These are phyloP conservation scores for Drosophila atripex DNA, from an alignment of 2,888 invertebrate genomes.

Conservation along the genomic window DNA sequence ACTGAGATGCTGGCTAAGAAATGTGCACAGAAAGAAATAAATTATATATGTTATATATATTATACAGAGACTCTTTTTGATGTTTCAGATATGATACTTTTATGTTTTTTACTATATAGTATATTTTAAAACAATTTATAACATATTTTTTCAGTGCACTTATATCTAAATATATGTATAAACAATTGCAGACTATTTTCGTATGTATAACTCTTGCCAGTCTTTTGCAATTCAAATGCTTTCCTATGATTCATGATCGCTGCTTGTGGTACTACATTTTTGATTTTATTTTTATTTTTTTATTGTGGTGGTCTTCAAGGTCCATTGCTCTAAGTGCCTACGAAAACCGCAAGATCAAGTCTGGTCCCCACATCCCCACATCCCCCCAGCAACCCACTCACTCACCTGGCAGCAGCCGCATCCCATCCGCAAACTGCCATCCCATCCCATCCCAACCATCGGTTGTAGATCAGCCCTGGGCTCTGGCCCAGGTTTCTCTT, in stretches of 20 bases:
- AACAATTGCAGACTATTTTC: conserved; percentile 39
- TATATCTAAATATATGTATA: conserved; percentile 15
- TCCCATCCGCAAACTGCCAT: conserved; percentile 19
- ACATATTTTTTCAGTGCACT: background rate
- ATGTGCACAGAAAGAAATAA: conserved; percentile 12
- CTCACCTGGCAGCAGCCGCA: conserved; percentile 21
- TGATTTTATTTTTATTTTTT: no score
- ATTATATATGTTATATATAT: no score
- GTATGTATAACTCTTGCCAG: conserved; percentile 18
- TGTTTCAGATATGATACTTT: no score
- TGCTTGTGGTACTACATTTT: conserved; percentile 21
- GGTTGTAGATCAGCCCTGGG: conserved; percentile 46
- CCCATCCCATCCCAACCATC: conserved; percentile 17
- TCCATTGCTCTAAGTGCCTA: conserved; percentile 48
- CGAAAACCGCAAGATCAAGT: conserved; percentile 41
- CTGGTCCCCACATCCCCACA: conserved; percentile 14
- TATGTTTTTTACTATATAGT: no score
- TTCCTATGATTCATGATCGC: conserved; percentile 44
- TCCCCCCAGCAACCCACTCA: conserved; percentile 21
- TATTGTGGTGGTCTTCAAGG: conserved; percentile 46
- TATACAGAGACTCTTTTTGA: no score
- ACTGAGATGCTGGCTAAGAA: conserved; percentile 28
- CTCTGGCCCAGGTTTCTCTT: conserved; percentile 51
- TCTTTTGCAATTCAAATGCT: conserved; percentile 55
- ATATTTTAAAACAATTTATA: no score